Evolutionary conservation across 53 echinoderm and acorn worm genomes (phyloP).

Genomic region (Paracentrotus lividus): DNA sequence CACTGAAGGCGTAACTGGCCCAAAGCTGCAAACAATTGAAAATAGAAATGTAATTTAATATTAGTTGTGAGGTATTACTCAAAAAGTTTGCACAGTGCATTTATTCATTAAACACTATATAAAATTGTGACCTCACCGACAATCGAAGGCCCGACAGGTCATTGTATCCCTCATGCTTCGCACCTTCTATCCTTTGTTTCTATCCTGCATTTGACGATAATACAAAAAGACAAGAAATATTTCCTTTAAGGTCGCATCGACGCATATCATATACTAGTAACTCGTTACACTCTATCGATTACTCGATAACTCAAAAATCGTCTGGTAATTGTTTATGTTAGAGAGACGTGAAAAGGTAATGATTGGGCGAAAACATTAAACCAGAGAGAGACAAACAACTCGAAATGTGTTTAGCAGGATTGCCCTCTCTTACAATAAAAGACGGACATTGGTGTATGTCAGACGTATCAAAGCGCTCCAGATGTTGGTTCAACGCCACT

Average conservation of each 20-base stretch:
- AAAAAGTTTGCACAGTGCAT: neutral
- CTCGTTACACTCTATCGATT: conserved; percentile 31
- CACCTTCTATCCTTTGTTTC: conserved; percentile 17
- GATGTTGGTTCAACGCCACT: no score
- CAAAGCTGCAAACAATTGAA: neutral
- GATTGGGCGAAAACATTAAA: conserved; percentile 3
- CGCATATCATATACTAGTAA: no score
- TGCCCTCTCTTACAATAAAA: neutral
- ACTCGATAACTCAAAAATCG: conserved; percentile 46
- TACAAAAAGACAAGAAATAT: conserved; percentile 36
- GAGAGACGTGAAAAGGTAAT: neutral
- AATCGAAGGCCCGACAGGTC: neutral
- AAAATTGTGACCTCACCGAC: neutral
- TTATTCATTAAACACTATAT: neutral
- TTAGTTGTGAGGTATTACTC: no score
- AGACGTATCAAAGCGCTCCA: no score
- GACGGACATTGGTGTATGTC: no score
- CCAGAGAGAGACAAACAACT: neutral
- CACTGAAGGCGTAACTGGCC: neutral
- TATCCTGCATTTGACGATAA: neutral
- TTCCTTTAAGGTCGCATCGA: neutral
- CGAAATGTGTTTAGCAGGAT: neutral
- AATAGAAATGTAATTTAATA: no score
- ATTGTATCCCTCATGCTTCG: no score
- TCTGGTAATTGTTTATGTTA: neutral